Conservation (phyloP, 2,888 invertebrate genomes). For the Protula sp. region DNA sequence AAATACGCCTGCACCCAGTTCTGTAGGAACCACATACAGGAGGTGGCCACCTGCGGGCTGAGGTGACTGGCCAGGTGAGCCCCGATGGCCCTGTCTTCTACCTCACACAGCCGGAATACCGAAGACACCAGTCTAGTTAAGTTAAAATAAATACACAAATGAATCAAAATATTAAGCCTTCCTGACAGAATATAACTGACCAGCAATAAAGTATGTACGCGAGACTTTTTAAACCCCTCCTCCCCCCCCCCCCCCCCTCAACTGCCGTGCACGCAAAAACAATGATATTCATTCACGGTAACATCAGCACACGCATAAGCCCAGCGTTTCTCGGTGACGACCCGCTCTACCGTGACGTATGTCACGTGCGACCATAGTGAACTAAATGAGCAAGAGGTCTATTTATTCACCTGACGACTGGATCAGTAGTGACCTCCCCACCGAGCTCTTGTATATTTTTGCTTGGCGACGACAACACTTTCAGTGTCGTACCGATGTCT, state of each 20-base stretch:
- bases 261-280: no score
- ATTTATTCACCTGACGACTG: conserved; percentile 61
- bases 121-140: conserved; percentile 65
- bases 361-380: no score
- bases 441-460: conserved; percentile 43
- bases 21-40: conserved; percentile 73
- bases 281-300: no score
- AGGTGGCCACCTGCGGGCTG: conserved; percentile 74
- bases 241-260: no score
- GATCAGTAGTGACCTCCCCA: conserved; percentile 57
- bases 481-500: conserved; percentile 56
- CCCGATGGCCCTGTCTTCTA: conserved; percentile 69
- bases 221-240: no score
- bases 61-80: conserved; percentile 65
- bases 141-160: conserved; percentile 1
- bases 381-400: no score
- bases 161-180: background rate
- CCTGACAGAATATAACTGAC: no score
- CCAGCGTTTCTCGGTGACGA: no score
- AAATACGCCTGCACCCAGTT: conserved; percentile 73
- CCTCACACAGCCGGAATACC: conserved; percentile 69
- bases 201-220: no score
- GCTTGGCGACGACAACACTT: conserved; percentile 57
- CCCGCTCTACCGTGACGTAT: no score
- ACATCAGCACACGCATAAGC: no score